Evolutionary conservation across 2,113 vertebrate species (phyloP).

Genomic region (Saguinus midas): DNA sequence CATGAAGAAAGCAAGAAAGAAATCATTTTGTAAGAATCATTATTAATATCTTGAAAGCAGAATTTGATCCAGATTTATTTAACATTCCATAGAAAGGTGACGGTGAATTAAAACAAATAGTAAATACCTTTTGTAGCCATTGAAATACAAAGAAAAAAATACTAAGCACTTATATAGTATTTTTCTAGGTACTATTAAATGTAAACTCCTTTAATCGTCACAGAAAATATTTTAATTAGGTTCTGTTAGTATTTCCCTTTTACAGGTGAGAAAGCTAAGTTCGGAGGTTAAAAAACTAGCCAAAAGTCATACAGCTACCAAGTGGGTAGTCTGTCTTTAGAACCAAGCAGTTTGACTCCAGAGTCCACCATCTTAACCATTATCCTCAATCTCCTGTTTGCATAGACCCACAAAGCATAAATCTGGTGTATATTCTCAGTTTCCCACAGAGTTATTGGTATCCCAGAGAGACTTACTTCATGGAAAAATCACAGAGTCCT

Average conservation of each 20-base stretch:
- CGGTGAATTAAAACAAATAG: background rate
- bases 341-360: background rate
- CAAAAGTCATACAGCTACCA: background rate
- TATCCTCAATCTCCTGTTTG: background rate
- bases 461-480: background rate
- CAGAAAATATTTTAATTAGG: background rate
- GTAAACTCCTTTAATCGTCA: background rate
- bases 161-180: background rate
- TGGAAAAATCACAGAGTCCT: background rate
- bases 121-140: background rate
- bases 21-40: background rate
- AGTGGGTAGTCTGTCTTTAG: rapidly evolving
- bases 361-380: background rate
- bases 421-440: background rate
- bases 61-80: background rate
- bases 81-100: background rate
- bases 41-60: background rate
- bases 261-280: background rate
- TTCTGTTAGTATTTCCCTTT: background rate
- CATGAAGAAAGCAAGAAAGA: background rate
- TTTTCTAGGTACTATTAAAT: background rate
- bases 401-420: background rate
- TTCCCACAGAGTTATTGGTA: background rate
- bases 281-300: background rate
- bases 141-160: background rate